Evolutionary conservation across 2,113 vertebrate genomes (phyloP).

Genomic region (Callipepla californica): DNA sequence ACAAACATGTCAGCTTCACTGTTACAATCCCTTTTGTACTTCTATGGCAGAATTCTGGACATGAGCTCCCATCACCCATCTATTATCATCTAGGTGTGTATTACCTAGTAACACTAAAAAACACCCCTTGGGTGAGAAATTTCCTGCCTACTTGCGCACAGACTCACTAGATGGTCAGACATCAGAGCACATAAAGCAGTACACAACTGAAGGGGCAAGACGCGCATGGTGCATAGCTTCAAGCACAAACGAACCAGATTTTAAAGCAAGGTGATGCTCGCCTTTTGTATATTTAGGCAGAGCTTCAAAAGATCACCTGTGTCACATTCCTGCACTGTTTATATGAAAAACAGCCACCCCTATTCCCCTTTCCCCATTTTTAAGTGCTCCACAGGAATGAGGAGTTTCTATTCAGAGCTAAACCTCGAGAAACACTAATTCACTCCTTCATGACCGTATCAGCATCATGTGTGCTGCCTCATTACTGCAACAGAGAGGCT

Average conservation of each 20-base stretch:
- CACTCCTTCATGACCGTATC: neutral
- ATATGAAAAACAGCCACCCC: neutral
- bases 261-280: neutral
- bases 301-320: neutral
- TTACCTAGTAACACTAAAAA: neutral
- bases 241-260: neutral
- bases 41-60: neutral
- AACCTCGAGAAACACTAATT: neutral
- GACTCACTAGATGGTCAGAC: rapidly evolving
- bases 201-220: neutral
- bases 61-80: neutral
- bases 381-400: neutral
- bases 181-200: neutral
- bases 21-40: neutral
- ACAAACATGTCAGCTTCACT: neutral
- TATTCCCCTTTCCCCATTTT: neutral
- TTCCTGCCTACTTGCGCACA: neutral
- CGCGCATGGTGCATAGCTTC: rapidly evolving
- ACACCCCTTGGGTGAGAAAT: neutral
- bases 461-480: neutral
- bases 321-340: neutral
- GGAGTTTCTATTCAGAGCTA: neutral
- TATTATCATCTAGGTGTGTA: neutral
- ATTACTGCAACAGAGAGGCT: neutral
- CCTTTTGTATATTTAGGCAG: neutral